A percentile compares a stretch with the other conserved stretches of the same genome.
phyloP scores from a whole-genome alignment of 2,113 vertebrate genomes.

The Oophaga pumilio region DNA sequence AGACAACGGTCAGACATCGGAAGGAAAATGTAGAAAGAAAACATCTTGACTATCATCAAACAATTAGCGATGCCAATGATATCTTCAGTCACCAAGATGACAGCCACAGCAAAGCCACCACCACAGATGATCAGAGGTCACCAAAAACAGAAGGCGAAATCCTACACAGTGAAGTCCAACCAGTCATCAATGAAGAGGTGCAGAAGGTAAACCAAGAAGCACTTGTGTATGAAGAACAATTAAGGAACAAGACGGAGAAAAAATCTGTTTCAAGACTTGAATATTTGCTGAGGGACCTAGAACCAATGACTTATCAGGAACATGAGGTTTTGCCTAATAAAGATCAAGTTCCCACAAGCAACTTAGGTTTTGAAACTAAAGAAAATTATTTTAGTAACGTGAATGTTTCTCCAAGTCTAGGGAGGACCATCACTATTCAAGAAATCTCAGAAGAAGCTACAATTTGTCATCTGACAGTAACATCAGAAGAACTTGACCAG shows the following conservation, averaged over 20 bases:
- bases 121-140: background rate
- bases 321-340: background rate
- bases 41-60: background rate
- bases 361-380: background rate
- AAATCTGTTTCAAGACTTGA: background rate
- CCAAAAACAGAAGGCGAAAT: background rate
- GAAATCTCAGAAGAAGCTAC: background rate
- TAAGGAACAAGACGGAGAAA: background rate
- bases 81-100: background rate
- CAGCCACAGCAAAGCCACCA: background rate
- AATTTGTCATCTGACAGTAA: background rate
- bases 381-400: background rate
- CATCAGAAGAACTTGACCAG: background rate
- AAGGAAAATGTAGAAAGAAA: background rate
- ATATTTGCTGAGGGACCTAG: background rate
- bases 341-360: background rate
- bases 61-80: background rate
- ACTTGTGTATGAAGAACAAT: background rate
- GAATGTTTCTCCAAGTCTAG: background rate
- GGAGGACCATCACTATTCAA: background rate
- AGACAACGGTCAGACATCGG: constrained; percentile 16
- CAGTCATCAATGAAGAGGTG: background rate
- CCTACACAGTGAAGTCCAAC: background rate
- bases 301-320: background rate
- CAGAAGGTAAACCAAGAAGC: background rate